These are phyloP conservation scores for Dolichomitus sp. DNA, from an alignment of 2,888 invertebrate species.

Conservation along the genomic window DNA sequence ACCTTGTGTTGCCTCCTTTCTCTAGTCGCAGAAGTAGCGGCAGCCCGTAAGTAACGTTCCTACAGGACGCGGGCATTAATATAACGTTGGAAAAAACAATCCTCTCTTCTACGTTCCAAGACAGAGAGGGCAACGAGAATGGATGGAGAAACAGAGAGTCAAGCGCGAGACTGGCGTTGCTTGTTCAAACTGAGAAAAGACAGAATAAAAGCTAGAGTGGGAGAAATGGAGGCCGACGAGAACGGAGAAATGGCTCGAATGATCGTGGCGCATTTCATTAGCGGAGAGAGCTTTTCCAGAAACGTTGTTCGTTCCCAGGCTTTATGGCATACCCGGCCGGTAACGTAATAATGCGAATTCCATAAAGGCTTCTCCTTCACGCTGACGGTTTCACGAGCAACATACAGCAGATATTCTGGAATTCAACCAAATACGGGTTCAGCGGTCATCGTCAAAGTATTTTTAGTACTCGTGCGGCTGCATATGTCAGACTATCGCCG, in stretches of 20 bases:
- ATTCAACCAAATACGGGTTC: conserved; percentile 58
- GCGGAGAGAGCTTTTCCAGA: conserved; percentile 65
- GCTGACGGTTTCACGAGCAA: conserved; percentile 4
- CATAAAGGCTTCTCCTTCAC: conserved; percentile 30
- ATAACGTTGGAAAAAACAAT: conserved; percentile 64
- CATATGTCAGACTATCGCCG: conserved; percentile 19
- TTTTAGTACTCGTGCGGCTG: conserved; percentile 3
- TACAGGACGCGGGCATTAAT: conserved; percentile 54
- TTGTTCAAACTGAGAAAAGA: not conserved
- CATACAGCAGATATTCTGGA: conserved; percentile 39
- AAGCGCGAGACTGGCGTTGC: conserved; percentile 27
- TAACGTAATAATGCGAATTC: conserved; percentile 65
- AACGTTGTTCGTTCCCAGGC: conserved; percentile 41
- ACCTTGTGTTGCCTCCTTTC: conserved; percentile 49
- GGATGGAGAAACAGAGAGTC: conserved; percentile 16
- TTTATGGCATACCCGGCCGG: conserved; percentile 33
- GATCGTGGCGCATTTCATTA: conserved; percentile 69
- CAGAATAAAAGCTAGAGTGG: conserved; percentile 17
- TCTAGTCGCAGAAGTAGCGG: conserved; percentile 16
- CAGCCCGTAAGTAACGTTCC: conserved; percentile 50
- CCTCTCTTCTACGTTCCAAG: conserved; percentile 51
- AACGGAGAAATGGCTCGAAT: conserved; percentile 52
- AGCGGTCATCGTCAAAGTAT: conserved; percentile 42
- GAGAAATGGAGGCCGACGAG: conserved; percentile 15
- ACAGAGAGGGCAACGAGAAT: conserved; percentile 15